These are phyloP conservation scores for Teleiodes luculella DNA, from an alignment of 2,888 invertebrate species.

Conservation along the genomic window DNA sequence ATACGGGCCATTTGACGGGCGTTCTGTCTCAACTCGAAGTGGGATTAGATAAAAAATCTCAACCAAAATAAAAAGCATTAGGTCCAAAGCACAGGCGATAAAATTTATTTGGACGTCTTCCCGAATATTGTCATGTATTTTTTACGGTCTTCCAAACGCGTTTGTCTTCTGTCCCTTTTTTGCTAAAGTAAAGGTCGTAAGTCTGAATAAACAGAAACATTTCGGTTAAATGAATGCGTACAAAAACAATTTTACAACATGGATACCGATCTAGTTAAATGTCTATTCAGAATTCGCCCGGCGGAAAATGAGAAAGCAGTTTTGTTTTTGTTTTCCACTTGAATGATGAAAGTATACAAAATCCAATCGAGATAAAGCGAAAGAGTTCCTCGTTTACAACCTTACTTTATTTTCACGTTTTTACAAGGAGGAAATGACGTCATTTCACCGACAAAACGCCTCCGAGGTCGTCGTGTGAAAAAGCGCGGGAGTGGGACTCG, in stretches of 20 bases:
- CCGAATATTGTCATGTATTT: neutral
- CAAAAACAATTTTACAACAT: too few relatives aligned
- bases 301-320: too few relatives aligned
- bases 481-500: conserved; percentile 30
- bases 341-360: neutral
- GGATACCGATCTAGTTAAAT: too few relatives aligned
- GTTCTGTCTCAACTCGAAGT: neutral
- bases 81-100: neutral
- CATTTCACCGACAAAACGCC: conserved; percentile 24
- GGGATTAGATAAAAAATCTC: neutral
- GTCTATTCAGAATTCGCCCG: too few relatives aligned
- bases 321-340: too few relatives aligned
- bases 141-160: neutral
- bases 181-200: too few relatives aligned
- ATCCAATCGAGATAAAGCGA: neutral
- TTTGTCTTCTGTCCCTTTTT: too few relatives aligned
- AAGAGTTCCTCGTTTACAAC: neutral
- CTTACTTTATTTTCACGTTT: conserved; percentile 25
- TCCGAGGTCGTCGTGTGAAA: conserved; percentile 26
- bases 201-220: too few relatives aligned
- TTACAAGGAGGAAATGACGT: conserved; percentile 33
- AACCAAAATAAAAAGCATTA: neutral
- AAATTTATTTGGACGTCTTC: neutral
- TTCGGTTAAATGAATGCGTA: too few relatives aligned
- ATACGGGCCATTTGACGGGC: neutral